Evolutionary conservation across 2,113 vertebrate species (phyloP).

Genomic region (Tringa solitaria): DNA sequence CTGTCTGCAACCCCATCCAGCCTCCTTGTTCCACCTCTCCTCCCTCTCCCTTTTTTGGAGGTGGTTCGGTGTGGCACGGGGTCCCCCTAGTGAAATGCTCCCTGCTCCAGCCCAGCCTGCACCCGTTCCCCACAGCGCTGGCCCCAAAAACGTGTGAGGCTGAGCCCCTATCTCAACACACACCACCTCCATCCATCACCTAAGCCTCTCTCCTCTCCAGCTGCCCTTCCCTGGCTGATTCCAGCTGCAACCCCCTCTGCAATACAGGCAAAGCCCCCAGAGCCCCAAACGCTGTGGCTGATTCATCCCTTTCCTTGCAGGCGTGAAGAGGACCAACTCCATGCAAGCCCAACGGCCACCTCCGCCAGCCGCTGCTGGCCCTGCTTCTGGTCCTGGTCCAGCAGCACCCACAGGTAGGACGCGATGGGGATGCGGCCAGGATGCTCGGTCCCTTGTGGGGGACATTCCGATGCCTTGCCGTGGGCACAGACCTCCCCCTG

Average conservation of each 20-base stretch:
- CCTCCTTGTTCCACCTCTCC: neutral
- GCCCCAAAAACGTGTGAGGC: neutral
- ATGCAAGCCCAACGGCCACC: conserved; percentile 64
- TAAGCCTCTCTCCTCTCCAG: neutral
- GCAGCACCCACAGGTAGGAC: neutral
- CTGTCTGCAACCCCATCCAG: neutral
- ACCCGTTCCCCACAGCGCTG: fast-evolving
- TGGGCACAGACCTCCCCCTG: neutral
- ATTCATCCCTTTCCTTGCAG: neutral
- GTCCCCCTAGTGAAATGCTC: neutral
- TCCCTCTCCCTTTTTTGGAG: neutral
- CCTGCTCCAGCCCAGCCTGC: neutral
- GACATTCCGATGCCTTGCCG: fast-evolving
- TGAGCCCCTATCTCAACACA: neutral
- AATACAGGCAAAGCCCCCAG: neutral
- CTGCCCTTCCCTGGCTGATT: neutral
- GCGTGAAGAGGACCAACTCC: conserved; percentile 71
- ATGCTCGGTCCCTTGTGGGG: neutral
- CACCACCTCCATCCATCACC: neutral
- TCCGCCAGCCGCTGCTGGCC: neutral
- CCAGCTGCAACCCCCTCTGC: neutral
- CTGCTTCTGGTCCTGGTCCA: neutral
- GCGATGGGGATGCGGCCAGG: fast-evolving
- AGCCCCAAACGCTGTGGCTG: fast-evolving
- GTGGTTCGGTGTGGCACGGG: fast-evolving